Percentiles rank a stretch among this genome's conserved stretches.
Evolutionary conservation across 2,888 invertebrate genomes (phyloP).

Genomic region (Branchipolynoe longqiensis): DNA sequence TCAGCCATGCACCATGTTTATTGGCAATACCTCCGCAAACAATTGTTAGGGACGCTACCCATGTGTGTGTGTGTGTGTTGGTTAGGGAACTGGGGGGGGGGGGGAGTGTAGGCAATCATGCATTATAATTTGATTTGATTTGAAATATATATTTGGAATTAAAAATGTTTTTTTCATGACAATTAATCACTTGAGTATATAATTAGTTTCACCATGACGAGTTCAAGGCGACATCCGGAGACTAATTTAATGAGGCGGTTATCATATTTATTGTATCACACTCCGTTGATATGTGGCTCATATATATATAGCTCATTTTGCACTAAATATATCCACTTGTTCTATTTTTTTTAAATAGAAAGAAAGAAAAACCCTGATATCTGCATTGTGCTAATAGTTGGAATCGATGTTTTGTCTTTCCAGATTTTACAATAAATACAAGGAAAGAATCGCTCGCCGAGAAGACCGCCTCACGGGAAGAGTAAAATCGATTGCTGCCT

Average conservation of each 20-base stretch:
- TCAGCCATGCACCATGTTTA: too few relatives aligned
- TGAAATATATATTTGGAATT: too few relatives aligned
- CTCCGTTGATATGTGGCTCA: too few relatives aligned
- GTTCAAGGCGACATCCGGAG: too few relatives aligned
- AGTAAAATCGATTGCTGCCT: too few relatives aligned
- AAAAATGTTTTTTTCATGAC: too few relatives aligned
- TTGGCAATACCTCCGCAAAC: too few relatives aligned
- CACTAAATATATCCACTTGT: neutral
- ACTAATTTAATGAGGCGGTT: neutral
- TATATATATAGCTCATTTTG: neutral
- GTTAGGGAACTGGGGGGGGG: neutral
- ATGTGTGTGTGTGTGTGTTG: neutral
- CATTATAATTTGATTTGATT: too few relatives aligned
- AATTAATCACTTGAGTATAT: too few relatives aligned
- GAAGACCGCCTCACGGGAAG: too few relatives aligned
- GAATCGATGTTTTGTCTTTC: neutral
- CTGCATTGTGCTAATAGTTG: neutral
- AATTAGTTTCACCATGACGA: too few relatives aligned
- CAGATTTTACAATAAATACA: slow-evolving; percentile 15
- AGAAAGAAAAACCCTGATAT: neutral
- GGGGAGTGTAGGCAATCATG: neutral
- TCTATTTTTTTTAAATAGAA: neutral
- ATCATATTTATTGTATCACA: neutral
- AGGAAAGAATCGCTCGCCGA: slow-evolving; percentile 1
- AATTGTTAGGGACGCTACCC: neutral